Percentiles rank a stretch among this genome's conserved stretches.
phyloP scores from a whole-genome alignment of 2,888 invertebrate genomes.

The Melinaea marsaeus region DNA sequence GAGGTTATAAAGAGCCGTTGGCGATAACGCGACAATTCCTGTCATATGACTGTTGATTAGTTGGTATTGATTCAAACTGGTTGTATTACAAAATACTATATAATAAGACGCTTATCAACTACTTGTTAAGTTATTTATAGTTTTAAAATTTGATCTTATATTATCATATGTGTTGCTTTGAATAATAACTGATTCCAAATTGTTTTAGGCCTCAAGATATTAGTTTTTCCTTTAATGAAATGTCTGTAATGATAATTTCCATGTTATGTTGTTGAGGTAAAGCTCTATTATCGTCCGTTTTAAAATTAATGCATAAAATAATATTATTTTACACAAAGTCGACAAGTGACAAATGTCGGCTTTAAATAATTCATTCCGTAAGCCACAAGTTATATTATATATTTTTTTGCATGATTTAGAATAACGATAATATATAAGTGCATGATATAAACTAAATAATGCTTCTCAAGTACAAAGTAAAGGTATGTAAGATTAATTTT shows the following conservation, averaged over 20 bases:
- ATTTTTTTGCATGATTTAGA: not conserved
- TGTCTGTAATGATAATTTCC: no score
- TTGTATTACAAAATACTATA: constrained; percentile 32
- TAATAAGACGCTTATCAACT: constrained; percentile 27
- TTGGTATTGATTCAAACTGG: constrained; percentile 30
- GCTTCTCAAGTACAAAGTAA: not conserved
- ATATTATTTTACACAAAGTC: no score
- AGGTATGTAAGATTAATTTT: not conserved
- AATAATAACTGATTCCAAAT: not conserved
- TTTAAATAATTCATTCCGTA: constrained; percentile 3
- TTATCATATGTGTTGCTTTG: not conserved
- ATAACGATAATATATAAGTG: not conserved
- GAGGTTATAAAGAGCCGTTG: constrained; percentile 12
- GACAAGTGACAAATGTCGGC: not conserved
- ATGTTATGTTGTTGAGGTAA: no score
- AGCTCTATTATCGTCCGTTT: no score
- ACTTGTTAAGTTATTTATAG: constrained; percentile 19
- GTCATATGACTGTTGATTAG: constrained; percentile 29
- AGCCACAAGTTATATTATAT: not conserved
- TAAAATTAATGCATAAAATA: no score
- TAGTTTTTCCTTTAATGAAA: no score
- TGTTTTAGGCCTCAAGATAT: no score
- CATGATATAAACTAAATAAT: not conserved
- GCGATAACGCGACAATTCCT: constrained; percentile 26
- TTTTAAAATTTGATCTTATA: not conserved